Percentiles rank a stretch among this genome's conserved stretches.
Evolutionary conservation across 2,888 invertebrate species (phyloP).

Genomic region (Aspidapion aeneum): DNA sequence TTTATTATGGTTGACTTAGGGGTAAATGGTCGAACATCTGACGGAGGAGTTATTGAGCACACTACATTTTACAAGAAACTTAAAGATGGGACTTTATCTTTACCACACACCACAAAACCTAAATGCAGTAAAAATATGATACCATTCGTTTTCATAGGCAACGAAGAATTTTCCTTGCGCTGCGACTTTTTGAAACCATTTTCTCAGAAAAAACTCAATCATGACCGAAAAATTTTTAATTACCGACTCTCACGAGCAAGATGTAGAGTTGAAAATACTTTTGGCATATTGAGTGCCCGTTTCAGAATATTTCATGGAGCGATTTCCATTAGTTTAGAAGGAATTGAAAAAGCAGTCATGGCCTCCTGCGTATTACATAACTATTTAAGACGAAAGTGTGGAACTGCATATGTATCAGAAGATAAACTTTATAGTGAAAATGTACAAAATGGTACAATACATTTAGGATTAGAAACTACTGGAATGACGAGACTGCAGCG

Average conservation of each 20-base stretch:
- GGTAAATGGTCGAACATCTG: slow-evolving; percentile 29
- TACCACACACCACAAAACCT: slow-evolving; percentile 7
- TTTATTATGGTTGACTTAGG: slow-evolving; percentile 29
- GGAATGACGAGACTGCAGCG: slow-evolving; percentile 11
- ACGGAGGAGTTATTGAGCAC: slow-evolving; percentile 29
- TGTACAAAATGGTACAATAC: slow-evolving; percentile 15
- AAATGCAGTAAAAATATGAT: slow-evolving; percentile 7
- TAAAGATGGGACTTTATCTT: slow-evolving; percentile 7
- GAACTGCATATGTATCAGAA: slow-evolving; percentile 9
- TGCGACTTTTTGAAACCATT: slow-evolving; percentile 27
- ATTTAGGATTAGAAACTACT: slow-evolving; percentile 16
- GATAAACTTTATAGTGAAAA: slow-evolving; percentile 21
- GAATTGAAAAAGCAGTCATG: slow-evolving; percentile 23
- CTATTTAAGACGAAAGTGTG: slow-evolving; percentile 20
- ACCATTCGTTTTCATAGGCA: slow-evolving; percentile 28
- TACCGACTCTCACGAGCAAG: slow-evolving; percentile 30
- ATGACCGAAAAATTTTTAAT: slow-evolving; percentile 25
- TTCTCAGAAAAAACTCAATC: slow-evolving; percentile 7
- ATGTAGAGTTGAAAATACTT: slow-evolving; percentile 29
- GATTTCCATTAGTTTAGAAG: slow-evolving; percentile 17
- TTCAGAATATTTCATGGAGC: slow-evolving; percentile 32
- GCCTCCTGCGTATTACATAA: slow-evolving; percentile 26
- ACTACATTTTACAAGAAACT: slow-evolving; percentile 27
- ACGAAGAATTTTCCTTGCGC: slow-evolving; percentile 29
- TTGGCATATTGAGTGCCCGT: slow-evolving; percentile 31